Base-by-base conservation (phyloP, 1,140 invertebrate genomes). In the Pygmarrhopalites habei region DNA sequence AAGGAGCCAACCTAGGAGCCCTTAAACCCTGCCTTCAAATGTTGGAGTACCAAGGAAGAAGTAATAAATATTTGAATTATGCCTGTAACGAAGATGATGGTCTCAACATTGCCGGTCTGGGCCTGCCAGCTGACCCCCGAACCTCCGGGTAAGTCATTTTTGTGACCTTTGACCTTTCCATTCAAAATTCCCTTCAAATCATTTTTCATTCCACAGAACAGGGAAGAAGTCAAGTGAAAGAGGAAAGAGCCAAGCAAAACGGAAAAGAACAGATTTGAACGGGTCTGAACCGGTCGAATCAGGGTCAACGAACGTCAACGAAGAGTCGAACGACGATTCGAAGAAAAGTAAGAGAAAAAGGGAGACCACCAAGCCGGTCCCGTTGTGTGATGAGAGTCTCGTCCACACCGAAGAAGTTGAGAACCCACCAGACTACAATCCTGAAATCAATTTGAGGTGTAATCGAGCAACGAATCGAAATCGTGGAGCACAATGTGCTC, bases 41-140 rank as follows among this genome's bases (percentile, higher is more conserved):
- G 12, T 32, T 56, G 5, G 53, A 56, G 10, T 56, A n/a, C 21
- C 12, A 56, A 41, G 53, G 53, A 2, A 32, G 53, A n/a, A 39
- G 29, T 23, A 28, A 5, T 19, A 56, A 56, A 19, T 56, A n/a
- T 56, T 41, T 39, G 5, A 23, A 56, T 19, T 56, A 56, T 56
- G 2, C 19, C 12, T 56, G 53, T 23, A 56, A 56, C 39, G 53
- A 7, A 12, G 53, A 35, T n/a, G 35, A 56, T n/a, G 53, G 53
- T 4, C 23, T 56, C 5, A 32, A 41, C 30, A 41, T 56, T 23
- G 2, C 30, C 3, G 53, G 10, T 39, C 12, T 56, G 15, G 53
- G 53, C 2, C 12, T 56, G 3, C 44, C 23, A 10, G 17, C n/a
- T n/a, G n/a, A 28, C 17, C 14, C 46, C 15, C 21, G 23, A 49